Base-by-base conservation (phyloP, 1,140 invertebrate species). In the Maconellicoccus hirsutus region DNA sequence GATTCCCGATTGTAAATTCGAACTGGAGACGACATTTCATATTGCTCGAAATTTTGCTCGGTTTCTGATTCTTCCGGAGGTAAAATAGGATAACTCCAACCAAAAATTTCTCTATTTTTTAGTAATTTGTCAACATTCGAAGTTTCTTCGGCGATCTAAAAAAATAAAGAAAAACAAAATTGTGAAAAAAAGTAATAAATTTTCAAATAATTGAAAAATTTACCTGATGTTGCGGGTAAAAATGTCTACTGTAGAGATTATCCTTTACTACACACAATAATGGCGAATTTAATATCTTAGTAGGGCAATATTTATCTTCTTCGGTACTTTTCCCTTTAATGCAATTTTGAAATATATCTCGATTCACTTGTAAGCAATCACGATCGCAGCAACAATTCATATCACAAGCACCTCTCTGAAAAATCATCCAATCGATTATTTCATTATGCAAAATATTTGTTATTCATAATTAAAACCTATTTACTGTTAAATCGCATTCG, bases 371-470 rank as follows among this genome's bases (percentile, higher is more conserved):
- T 14, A 79, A 77, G 77, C 89, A 91, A 72, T 89, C 87, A 23
- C 72, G 74, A 79, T 91, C 89, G 79, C 89, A 90, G 75, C 89
- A 90, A 78, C 89, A 91, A 75, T 88, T 87, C 33, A 89, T 81
- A 79, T 91, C 87, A 81, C 89, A 91, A 21, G 78, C 78, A 73
- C 81, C 77, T 39, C 79, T 79, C 83, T 86, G 77, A 59, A 81
- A 73, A n/a, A n/a, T n/a, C n/a, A n/a, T n/a, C n/a, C n/a, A n/a
- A n/a, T n/a, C n/a, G n/a, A n/a, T n/a, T n/a, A n/a, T n/a, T n/a
- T n/a, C n/a, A n/a, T n/a, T n/a, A n/a, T 22, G 12, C 22, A 21
- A 71, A 21, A 3, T n/a, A 21, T 10, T 42, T 59, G 42, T n/a
- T n/a, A n/a, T n/a, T n/a, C n/a, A 42, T 10, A 59, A 38, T 10